Evolutionary conservation across 2,888 invertebrate genomes (phyloP).

Genomic region (Rhamnusium bicolor): DNA sequence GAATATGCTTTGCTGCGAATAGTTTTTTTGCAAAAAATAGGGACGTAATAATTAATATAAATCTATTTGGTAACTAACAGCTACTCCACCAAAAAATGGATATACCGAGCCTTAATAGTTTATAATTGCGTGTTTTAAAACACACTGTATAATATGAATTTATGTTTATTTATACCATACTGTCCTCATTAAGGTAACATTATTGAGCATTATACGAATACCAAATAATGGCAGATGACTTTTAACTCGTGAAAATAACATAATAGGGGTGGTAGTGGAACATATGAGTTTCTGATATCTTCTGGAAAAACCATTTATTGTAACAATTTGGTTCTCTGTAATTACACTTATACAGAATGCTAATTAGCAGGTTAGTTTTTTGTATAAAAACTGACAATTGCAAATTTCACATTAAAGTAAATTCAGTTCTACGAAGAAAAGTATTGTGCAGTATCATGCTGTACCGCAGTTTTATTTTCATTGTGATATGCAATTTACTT

Average conservation of each 20-base stretch:
- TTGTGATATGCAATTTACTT: constrained; percentile 1
- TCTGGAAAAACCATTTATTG: background rate
- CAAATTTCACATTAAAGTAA: background rate
- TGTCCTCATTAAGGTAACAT: background rate
- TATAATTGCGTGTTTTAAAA: too few relatives aligned
- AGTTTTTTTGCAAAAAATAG: too few relatives aligned
- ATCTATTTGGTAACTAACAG: too few relatives aligned
- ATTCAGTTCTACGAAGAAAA: background rate
- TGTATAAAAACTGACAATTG: constrained; percentile 15
- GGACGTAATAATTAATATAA: too few relatives aligned
- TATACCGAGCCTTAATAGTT: too few relatives aligned
- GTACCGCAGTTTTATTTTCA: constrained; percentile 2
- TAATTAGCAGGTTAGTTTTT: background rate
- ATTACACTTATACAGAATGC: background rate
- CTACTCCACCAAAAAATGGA: too few relatives aligned
- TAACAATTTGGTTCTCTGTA: background rate
- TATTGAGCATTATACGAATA: background rate
- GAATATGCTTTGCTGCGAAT: too few relatives aligned
- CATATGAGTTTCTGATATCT: background rate
- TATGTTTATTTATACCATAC: background rate
- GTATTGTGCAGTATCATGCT: background rate
- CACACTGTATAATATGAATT: background rate
- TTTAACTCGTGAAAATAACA: constrained; percentile 4
- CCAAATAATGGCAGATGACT: constrained; percentile 15
- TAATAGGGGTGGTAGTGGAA: constrained; percentile 8